Percentiles rank a stretch among this genome's conserved stretches.
These are phyloP conservation scores for Calosoma granatense DNA, from an alignment of 1,140 invertebrate species.

Conservation along the genomic window DNA sequence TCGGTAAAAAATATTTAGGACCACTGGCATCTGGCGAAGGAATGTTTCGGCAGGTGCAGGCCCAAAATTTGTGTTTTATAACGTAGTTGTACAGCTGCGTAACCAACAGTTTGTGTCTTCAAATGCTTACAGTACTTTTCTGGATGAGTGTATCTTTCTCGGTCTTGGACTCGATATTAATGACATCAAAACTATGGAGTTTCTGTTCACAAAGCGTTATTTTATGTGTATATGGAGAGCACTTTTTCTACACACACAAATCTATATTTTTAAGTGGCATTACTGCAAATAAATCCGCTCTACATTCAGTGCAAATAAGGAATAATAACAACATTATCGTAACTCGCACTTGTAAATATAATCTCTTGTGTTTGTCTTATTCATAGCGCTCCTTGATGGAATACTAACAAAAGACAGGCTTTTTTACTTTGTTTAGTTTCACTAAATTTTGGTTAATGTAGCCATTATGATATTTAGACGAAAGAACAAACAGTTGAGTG, in stretches of 20 bases:
- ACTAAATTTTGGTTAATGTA: too few species aligned
- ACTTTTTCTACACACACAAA: background rate
- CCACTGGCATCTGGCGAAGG: background rate
- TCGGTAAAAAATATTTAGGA: background rate
- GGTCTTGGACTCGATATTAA: background rate
- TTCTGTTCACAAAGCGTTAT: background rate
- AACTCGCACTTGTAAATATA: too few species aligned
- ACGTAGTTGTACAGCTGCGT: background rate
- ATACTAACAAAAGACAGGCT: too few species aligned
- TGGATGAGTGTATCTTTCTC: background rate
- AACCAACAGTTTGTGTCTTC: background rate
- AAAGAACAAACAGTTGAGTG: too few species aligned
- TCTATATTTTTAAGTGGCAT: too few species aligned
- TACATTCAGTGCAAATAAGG: too few species aligned
- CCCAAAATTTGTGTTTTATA: slow-evolving; percentile 9
- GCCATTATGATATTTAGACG: too few species aligned
- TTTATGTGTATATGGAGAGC: background rate
- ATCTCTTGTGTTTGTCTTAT: too few species aligned
- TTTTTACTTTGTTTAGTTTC: too few species aligned
- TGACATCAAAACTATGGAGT: background rate
- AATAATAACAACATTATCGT: too few species aligned
- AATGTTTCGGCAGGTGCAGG: slow-evolving; percentile 7
- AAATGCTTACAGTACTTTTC: background rate
- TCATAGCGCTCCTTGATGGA: too few species aligned
- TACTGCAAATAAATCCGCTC: too few species aligned